Percentiles rank a stretch among this genome's conserved stretches.
These are phyloP conservation scores for Discoglossus pictus DNA, from an alignment of 2,797 vertebrate species.

Conservation along the genomic window DNA sequence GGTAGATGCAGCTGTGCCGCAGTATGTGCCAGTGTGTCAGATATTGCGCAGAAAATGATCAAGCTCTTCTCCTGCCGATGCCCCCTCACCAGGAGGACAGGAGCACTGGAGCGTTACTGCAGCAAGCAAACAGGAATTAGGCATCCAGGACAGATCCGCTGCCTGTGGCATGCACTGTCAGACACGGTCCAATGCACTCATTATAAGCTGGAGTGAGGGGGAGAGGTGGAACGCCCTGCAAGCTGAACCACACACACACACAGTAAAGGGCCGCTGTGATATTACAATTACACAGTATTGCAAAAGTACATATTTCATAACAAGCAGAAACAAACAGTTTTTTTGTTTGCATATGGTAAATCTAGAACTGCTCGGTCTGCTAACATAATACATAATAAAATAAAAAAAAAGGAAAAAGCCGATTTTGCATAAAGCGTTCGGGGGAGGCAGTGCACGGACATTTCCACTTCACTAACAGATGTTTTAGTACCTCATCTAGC, in stretches of 20 bases:
- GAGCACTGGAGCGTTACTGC: not conserved
- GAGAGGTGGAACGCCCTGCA: not conserved
- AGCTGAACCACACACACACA: not conserved
- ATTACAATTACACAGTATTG: too few relatives aligned
- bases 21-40: not conserved
- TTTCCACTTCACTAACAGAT: too few relatives aligned
- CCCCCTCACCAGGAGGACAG: not conserved
- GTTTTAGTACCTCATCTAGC: too few relatives aligned
- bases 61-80: fast-evolving
- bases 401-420: too few relatives aligned
- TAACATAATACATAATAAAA: too few relatives aligned
- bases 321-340: too few relatives aligned
- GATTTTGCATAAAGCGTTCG: too few relatives aligned
- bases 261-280: too few relatives aligned
- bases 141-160: fast-evolving
- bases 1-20: not conserved
- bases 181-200: not conserved
- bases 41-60: not conserved
- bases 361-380: too few relatives aligned
- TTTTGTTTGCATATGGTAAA: too few relatives aligned
- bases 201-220: fast-evolving
- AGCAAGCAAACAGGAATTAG: fast-evolving
- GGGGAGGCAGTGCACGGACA: too few relatives aligned
- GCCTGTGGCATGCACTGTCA: conserved; percentile 1
- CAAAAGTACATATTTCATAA: too few relatives aligned